Evolutionary conservation across 2,888 invertebrate species (phyloP).

Genomic region (Clusia tigrina): DNA sequence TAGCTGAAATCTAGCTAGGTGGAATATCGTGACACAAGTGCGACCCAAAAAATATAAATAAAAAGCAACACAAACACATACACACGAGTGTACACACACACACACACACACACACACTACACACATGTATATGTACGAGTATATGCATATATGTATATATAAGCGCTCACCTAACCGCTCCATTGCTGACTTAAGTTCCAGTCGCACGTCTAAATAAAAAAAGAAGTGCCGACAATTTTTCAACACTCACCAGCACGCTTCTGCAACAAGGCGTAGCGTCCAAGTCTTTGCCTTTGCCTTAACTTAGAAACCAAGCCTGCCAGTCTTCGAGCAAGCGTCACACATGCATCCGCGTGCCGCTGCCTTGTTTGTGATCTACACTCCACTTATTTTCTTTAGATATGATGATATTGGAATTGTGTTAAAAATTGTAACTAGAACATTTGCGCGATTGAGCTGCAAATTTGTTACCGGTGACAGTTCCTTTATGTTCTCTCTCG

Average conservation of each 20-base stretch:
- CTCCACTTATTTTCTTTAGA: background rate
- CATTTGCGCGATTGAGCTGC: slow-evolving; percentile 31
- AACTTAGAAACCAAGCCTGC: background rate
- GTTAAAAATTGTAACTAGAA: slow-evolving; percentile 51
- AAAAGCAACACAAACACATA: background rate
- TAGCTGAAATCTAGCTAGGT: too few species aligned
- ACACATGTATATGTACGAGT: too few species aligned
- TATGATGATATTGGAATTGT: slow-evolving; percentile 43
- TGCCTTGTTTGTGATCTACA: slow-evolving; percentile 1
- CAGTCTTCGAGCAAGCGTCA: background rate
- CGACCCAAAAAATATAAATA: slow-evolving; percentile 20
- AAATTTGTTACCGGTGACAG: slow-evolving; percentile 43
- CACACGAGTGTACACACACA: background rate
- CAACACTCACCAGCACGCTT: slow-evolving; percentile 49
- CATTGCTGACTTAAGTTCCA: too few species aligned
- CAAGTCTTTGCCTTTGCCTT: background rate
- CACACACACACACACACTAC: too few species aligned
- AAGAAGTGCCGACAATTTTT: slow-evolving; percentile 50
- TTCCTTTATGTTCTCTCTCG: slow-evolving; percentile 35
- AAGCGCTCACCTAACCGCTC: too few species aligned
- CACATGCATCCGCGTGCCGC: slow-evolving; percentile 12
- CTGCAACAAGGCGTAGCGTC: slow-evolving; percentile 12
- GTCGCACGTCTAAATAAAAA: slow-evolving; percentile 18
- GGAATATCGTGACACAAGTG: slow-evolving; percentile 42
- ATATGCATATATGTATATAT: too few species aligned